Conservation (phyloP, 1,140 invertebrate species). For the Atta cephalotes region DNA sequence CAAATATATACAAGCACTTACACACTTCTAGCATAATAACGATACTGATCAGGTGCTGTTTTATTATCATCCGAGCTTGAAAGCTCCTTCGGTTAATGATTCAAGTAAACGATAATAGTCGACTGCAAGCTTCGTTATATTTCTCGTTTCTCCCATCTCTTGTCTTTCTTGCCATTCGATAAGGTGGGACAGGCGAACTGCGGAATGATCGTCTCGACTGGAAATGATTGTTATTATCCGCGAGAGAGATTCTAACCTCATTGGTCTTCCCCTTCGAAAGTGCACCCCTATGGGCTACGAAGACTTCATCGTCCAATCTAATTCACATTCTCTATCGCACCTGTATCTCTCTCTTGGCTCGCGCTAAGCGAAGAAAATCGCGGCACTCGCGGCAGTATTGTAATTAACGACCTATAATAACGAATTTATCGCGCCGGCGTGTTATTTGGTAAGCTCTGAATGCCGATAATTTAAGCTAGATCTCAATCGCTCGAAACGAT, state of each 20-base stretch:
- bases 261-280: conserved; percentile 6
- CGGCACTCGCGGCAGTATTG: conserved; percentile 25
- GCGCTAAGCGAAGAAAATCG: conserved; percentile 32
- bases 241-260: conserved; percentile 22
- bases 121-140: conserved; percentile 34
- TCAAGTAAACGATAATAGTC: conserved; percentile 66
- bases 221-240: conserved; percentile 35
- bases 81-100: conserved; percentile 50
- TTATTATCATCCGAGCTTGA: conserved; percentile 69
- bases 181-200: conserved; percentile 1
- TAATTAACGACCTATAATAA: conserved; percentile 57
- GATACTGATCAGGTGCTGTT: conserved; percentile 74
- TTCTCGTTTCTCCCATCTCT: conserved; percentile 30
- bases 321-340: conserved; percentile 15
- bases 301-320: conserved; percentile 26
- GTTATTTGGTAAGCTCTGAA: conserved; percentile 43
- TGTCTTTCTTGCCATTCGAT: neutral
- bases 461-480: conserved; percentile 43
- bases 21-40: conserved; percentile 73
- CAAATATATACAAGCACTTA: conserved; percentile 37
- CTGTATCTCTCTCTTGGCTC: neutral
- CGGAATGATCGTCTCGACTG: conserved; percentile 10
- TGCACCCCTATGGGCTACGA: conserved; percentile 31
- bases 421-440: conserved; percentile 36
- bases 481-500: conserved; percentile 21